Percentiles rank a stretch among this genome's conserved stretches.
phyloP scores from a whole-genome alignment of 2,797 vertebrate genomes.

The Salarias fasciatus region DNA sequence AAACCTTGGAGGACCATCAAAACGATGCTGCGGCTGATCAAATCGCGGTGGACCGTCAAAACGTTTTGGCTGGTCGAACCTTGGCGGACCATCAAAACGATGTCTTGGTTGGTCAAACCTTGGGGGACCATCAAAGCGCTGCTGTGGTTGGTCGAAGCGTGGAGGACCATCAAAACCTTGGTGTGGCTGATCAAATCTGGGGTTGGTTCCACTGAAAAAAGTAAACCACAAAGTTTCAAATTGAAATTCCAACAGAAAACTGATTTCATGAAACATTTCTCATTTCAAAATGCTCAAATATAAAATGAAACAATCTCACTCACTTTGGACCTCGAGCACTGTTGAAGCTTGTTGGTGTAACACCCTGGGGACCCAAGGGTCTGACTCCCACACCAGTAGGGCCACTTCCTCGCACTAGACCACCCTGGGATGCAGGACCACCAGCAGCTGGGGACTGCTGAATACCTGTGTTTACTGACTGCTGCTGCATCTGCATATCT shows the following conservation, averaged over 20 bases:
- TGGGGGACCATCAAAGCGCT: constrained; percentile 78
- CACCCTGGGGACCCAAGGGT: constrained; percentile 77
- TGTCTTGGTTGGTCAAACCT: constrained; percentile 81
- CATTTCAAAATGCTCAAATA: not conserved
- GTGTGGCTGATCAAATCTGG: constrained; percentile 66
- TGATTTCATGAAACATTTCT: not conserved
- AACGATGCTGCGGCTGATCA: constrained; percentile 66
- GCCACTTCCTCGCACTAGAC: constrained; percentile 57
- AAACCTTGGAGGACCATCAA: constrained; percentile 80
- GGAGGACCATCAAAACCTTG: constrained; percentile 85
- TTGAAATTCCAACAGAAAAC: not conserved
- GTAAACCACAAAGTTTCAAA: not conserved
- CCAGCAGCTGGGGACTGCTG: constrained; percentile 55
- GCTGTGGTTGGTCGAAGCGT: constrained; percentile 82
- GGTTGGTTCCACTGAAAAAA: constrained; percentile 35
- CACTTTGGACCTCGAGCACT: constrained; percentile 86
- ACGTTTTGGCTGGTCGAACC: constrained; percentile 78
- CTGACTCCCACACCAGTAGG: constrained; percentile 72
- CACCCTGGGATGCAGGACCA: constrained; percentile 49
- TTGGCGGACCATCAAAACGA: constrained; percentile 79
- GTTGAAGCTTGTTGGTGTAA: constrained; percentile 83
- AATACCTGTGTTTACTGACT: constrained; percentile 52
- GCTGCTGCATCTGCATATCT: constrained; percentile 75
- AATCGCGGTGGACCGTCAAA: constrained; percentile 62
- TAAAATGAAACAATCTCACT: constrained; percentile 20